phyloP scores from a whole-genome alignment of 2,797 vertebrate genomes.

The Cephalopachus bancanus region DNA sequence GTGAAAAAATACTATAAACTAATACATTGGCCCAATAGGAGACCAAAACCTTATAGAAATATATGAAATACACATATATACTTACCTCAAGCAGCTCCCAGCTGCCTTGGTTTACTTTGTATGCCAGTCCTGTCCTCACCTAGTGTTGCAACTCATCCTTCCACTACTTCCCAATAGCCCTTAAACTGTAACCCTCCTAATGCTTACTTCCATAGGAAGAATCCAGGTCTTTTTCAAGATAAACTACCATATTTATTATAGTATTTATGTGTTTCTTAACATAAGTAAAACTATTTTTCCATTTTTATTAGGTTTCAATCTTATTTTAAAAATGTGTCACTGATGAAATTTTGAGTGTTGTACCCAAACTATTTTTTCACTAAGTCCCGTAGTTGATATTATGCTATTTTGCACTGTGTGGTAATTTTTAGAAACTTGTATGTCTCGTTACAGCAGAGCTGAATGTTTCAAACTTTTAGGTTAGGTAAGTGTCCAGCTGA shows the following conservation, averaged over 20 bases:
- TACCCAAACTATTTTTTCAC: not conserved
- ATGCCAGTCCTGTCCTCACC: not conserved
- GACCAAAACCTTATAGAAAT: not conserved
- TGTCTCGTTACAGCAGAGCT: not conserved
- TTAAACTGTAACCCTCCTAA: not conserved
- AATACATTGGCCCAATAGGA: not conserved
- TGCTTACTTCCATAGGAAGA: not conserved
- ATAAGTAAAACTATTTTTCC: not conserved
- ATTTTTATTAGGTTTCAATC: not conserved
- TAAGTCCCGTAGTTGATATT: not conserved
- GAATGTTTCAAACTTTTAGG: not conserved
- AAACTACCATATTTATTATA: not conserved
- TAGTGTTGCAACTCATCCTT: not conserved
- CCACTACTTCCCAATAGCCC: not conserved
- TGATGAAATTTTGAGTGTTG: not conserved
- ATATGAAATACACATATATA: no score
- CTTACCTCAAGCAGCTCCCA: not conserved
- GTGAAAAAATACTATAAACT: no score
- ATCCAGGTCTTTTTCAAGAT: not conserved
- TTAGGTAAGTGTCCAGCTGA: not conserved
- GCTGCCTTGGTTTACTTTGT: not conserved
- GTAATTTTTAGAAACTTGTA: not conserved
- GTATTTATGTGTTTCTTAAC: not conserved
- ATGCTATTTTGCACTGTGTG: not conserved
- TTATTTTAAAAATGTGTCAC: not conserved